Percentiles rank a stretch among this genome's conserved stretches.
Conservation (phyloP, 1,140 invertebrate genomes). For the Dendroctonus ponderosae region DNA sequence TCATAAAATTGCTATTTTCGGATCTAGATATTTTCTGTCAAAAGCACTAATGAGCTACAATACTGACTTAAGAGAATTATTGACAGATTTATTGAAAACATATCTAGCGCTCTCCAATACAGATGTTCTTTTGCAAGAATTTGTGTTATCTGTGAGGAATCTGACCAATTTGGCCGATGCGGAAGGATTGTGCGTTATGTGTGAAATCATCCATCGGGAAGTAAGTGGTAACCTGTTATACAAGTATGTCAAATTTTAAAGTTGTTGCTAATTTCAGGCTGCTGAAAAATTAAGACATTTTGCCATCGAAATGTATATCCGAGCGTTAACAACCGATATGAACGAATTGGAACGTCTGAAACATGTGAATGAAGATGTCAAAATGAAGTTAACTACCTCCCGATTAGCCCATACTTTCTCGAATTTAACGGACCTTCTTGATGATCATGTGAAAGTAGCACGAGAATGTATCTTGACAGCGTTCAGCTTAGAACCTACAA, state of each 20-base stretch:
- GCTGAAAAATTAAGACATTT: constrained; percentile 61
- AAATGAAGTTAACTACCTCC: constrained; percentile 55
- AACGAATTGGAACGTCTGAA: constrained; percentile 72
- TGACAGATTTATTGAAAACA: constrained; percentile 40
- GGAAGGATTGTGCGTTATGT: constrained; percentile 45
- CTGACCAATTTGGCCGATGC: constrained; percentile 46
- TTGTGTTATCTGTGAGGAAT: constrained; percentile 40
- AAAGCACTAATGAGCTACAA: constrained; percentile 44
- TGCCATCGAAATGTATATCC: constrained; percentile 70
- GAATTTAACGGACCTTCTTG: constrained; percentile 58
- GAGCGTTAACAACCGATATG: constrained; percentile 71
- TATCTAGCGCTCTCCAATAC: constrained; percentile 33
- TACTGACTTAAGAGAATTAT: constrained; percentile 38
- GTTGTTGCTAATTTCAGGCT: constrained; percentile 55
- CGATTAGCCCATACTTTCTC: constrained; percentile 59
- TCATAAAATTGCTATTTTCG: constrained; percentile 44
- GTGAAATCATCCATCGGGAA: constrained; percentile 44
- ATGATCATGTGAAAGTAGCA: constrained; percentile 57
- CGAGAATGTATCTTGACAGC: constrained; percentile 66
- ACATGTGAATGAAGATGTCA: constrained; percentile 54
- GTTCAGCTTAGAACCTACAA: constrained; percentile 63
- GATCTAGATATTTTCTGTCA: constrained; percentile 44
- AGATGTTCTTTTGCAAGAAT: constrained; percentile 34
- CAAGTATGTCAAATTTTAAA: background rate
- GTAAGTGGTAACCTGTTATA: constrained; percentile 29